Conservation (phyloP, 2,797 vertebrate species). For the Crypturellus tataupa region DNA sequence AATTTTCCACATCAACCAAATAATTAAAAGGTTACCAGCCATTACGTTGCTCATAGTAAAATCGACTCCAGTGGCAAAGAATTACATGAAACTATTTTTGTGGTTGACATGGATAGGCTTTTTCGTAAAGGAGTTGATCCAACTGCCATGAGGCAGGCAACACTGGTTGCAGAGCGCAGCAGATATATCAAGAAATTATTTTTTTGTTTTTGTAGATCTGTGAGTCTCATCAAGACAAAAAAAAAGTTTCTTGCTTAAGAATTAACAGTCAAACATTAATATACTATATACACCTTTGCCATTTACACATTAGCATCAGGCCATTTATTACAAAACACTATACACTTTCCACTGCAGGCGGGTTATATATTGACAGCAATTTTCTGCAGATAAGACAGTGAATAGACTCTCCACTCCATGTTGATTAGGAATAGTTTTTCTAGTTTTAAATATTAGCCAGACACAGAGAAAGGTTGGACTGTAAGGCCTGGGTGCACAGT, state of each 20-base stretch:
- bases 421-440: slow-evolving; percentile 90
- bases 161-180: slow-evolving; percentile 93
- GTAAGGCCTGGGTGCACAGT: slow-evolving; percentile 93
- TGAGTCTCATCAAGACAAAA: slow-evolving; percentile 93
- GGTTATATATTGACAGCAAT: slow-evolving; percentile 92
- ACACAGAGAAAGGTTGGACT: slow-evolving; percentile 88
- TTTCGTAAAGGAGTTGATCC: slow-evolving; percentile 90
- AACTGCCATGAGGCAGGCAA: slow-evolving; percentile 91
- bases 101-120: slow-evolving; percentile 89
- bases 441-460: slow-evolving; percentile 90
- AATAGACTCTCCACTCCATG: slow-evolving; percentile 91
- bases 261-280: slow-evolving; percentile 99
- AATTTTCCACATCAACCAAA: slow-evolving; percentile 97
- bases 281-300: slow-evolving; percentile 99
- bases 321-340: slow-evolving; percentile 96
- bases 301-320: slow-evolving; percentile 97
- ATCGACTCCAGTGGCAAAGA: slow-evolving; percentile 90
- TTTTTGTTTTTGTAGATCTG: slow-evolving; percentile 90
- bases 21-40: slow-evolving; percentile 92
- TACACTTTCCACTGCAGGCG: slow-evolving; percentile 96
- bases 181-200: slow-evolving; percentile 92
- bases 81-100: slow-evolving; percentile 90
- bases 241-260: slow-evolving; percentile 92
- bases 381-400: slow-evolving; percentile 94
- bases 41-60: slow-evolving; percentile 90